These are phyloP conservation scores for Lithosia quadra DNA, from an alignment of 2,888 invertebrate genomes.

Conservation along the genomic window DNA sequence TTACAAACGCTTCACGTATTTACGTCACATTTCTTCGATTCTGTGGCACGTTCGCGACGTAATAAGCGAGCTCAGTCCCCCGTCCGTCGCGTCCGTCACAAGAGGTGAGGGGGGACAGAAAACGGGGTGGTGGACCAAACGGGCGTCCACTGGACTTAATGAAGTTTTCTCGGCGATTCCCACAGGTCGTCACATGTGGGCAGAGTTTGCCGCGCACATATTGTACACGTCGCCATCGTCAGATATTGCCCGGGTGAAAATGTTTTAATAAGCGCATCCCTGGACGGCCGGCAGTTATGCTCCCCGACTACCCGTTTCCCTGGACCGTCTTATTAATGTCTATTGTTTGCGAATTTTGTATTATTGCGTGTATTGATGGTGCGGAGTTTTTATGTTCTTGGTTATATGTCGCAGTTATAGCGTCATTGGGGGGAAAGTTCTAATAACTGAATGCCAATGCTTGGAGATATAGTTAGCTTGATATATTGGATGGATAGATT, in stretches of 20 bases:
- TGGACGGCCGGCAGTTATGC: conserved; percentile 67
- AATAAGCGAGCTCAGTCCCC: conserved; percentile 82
- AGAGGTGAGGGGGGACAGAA: conserved; percentile 48
- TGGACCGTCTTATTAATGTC: conserved; percentile 82
- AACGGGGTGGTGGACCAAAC: conserved; percentile 47
- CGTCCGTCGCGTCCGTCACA: conserved; percentile 74
- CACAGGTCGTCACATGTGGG: conserved; percentile 86
- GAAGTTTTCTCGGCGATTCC: conserved; percentile 87
- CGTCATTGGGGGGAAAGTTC: conserved; percentile 18
- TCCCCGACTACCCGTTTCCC: conserved; percentile 63
- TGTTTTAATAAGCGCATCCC: conserved; percentile 87
- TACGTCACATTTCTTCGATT: conserved; percentile 87
- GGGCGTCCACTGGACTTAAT: conserved; percentile 83
- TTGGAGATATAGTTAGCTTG: background rate
- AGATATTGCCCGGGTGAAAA: conserved; percentile 83
- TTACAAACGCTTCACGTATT: conserved; percentile 78
- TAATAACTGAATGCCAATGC: conserved; percentile 12
- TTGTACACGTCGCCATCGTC: conserved; percentile 82
- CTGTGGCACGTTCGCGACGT: conserved; percentile 85
- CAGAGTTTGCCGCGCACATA: conserved; percentile 83
- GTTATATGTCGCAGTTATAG: conserved; percentile 34
- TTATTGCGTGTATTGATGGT: conserved; percentile 77
- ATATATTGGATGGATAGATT: background rate
- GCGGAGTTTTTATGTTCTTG: conserved; percentile 51
- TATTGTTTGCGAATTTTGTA: conserved; percentile 84